Evolutionary conservation across 1,140 invertebrate species (phyloP), one percentile per base, ranked within the genome.

Genomic region (Polypedilum vanderplanki): DNA sequence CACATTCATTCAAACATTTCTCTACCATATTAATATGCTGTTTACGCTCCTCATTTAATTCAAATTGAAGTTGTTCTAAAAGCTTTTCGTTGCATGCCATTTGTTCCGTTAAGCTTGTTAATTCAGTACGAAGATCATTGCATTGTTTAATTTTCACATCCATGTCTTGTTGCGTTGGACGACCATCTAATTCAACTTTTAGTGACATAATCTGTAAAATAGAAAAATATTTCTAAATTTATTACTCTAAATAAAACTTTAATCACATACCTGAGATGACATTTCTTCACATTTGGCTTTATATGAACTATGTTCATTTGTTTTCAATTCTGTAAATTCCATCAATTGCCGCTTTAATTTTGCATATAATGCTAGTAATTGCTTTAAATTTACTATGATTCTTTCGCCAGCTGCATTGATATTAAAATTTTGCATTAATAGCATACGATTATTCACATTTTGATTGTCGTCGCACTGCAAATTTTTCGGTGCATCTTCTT

Each of bases 381-480:
- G 65, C 65, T 70, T 70, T 18, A 70, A 22, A 70, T 70, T 70
- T 10, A 18, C 65, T 20, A 18, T n/a, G 10, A 70, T 22, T 70
- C 65, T 18, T 70, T 70, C 65, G 17, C 65, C 65, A 70, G 20
- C 20, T 5, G 17, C 20, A 18, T 9, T 20, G 9, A 20, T 70
- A 8, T 70, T 22, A 9, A 70, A 22, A 20, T 70, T 70, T 20
- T 70, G 65, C 20, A 70, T 70, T 12, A 22, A 70, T 22, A 70
- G 9, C 17, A 70, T 70, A 5, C 65, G 65, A 70, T 70, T 70
- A 18, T 70, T 70, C 65, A 70, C 17, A 18, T 70, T 70, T 12
- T 70, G 65, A 70, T 70, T 70, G 65, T 70, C 65, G 10, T 70
- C 65, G 17, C 65, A 22, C 9, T 20, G 46, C 46, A 76, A 70